These are phyloP conservation scores for Atta cephalotes DNA, from an alignment of 1,140 invertebrate species.

Conservation along the genomic window DNA sequence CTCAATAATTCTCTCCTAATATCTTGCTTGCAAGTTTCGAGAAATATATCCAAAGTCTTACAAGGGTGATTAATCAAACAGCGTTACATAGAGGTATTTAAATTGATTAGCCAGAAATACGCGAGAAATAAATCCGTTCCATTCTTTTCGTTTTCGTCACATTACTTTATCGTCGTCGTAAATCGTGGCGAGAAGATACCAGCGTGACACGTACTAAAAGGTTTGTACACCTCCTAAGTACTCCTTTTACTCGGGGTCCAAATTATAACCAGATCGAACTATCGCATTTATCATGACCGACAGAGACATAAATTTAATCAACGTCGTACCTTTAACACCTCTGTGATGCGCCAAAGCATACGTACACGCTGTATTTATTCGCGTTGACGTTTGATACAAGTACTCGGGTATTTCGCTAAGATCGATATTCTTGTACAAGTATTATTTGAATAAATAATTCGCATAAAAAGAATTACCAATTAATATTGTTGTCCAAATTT, in stretches of 20 bases:
- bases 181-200: constrained; percentile 50
- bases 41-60: constrained; percentile 17
- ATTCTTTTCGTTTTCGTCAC: constrained; percentile 41
- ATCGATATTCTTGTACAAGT: background rate
- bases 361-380: constrained; percentile 53
- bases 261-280: constrained; percentile 73
- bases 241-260: constrained; percentile 53
- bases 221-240: constrained; percentile 35
- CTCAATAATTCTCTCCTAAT: constrained; percentile 32
- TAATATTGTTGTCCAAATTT: background rate
- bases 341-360: background rate
- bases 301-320: constrained; percentile 72
- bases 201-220: constrained; percentile 49
- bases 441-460: constrained; percentile 3
- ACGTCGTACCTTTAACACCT: constrained; percentile 69
- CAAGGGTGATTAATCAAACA: constrained; percentile 25
- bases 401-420: constrained; percentile 18
- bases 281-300: constrained; percentile 71
- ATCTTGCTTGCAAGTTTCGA: background rate
- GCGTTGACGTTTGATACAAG: background rate
- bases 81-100: constrained; percentile 14
- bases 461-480: background rate
- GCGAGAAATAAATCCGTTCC: constrained; percentile 33
- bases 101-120: constrained; percentile 45
- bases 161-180: constrained; percentile 56